phyloP scores from a whole-genome alignment of 2,113 vertebrate species.

The Chaetura pelagica region DNA sequence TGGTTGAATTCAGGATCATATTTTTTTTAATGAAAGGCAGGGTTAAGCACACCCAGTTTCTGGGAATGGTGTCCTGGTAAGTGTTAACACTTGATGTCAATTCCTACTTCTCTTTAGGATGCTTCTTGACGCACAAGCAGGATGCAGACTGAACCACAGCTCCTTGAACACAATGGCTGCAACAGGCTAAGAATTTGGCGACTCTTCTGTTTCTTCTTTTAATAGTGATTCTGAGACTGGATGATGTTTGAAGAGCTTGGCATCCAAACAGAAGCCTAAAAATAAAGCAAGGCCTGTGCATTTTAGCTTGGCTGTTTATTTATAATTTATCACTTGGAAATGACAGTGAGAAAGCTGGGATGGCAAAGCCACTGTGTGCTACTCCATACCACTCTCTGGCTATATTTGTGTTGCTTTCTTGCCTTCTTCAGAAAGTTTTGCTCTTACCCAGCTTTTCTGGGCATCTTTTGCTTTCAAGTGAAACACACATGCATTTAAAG shows the following conservation, averaged over 20 bases:
- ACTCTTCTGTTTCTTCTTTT: not conserved
- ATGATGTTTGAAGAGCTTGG: not conserved
- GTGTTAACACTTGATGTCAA: not conserved
- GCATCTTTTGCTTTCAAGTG: not conserved
- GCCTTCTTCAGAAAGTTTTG: not conserved
- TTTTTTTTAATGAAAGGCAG: not conserved
- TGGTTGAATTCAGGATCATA: not conserved
- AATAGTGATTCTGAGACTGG: not conserved
- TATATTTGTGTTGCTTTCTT: not conserved
- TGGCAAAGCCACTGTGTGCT: not conserved
- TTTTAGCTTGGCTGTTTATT: not conserved
- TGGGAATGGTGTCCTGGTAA: conserved; percentile 18
- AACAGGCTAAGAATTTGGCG: conserved; percentile 35
- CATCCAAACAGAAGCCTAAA: not conserved
- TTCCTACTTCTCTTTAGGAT: not conserved
- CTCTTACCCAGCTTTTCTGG: not conserved
- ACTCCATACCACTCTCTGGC: not conserved
- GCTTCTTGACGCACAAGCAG: not conserved
- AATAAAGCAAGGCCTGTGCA: not conserved
- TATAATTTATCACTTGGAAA: not conserved
- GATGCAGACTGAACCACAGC: not conserved
- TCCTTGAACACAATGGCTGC: not conserved
- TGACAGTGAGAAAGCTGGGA: not conserved
- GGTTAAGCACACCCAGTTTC: not conserved
- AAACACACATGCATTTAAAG: not conserved